Evolutionary conservation across 1,140 invertebrate genomes (phyloP).

Genomic region (Hermetia illucens): DNA sequence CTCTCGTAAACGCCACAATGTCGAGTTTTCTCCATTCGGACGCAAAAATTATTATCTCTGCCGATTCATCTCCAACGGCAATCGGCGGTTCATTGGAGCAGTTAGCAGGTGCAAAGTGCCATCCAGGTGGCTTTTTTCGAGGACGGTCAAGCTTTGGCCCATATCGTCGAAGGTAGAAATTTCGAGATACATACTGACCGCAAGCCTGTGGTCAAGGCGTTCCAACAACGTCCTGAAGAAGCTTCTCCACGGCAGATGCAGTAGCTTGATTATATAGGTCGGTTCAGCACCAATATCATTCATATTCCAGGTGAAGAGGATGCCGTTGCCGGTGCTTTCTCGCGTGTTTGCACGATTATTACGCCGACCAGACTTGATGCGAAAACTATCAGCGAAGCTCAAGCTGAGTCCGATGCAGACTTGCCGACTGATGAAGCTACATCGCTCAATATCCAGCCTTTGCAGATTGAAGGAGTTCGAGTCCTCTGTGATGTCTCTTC

Average conservation of each 20-base stretch:
- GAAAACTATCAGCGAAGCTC: background rate
- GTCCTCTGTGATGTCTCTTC: background rate
- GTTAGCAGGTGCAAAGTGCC: slow-evolving; percentile 4
- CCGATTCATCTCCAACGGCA: slow-evolving; percentile 13
- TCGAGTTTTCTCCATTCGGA: slow-evolving; percentile 3
- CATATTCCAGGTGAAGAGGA: slow-evolving; percentile 24
- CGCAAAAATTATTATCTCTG: slow-evolving; percentile 5
- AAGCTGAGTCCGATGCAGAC: background rate
- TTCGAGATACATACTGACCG: slow-evolving; percentile 29
- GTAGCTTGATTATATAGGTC: slow-evolving; percentile 20
- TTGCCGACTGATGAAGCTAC: background rate
- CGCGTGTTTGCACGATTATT: slow-evolving; percentile 12
- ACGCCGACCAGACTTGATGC: slow-evolving; percentile 8
- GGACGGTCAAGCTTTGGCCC: slow-evolving; percentile 19
- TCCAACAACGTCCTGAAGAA: slow-evolving; percentile 15
- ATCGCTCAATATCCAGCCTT: background rate
- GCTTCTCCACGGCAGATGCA: slow-evolving; percentile 16
- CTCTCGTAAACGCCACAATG: slow-evolving; percentile 8
- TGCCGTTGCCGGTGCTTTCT: slow-evolving; percentile 19
- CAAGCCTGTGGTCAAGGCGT: slow-evolving; percentile 20
- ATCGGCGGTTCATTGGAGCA: slow-evolving; percentile 15
- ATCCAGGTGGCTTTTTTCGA: slow-evolving; percentile 29
- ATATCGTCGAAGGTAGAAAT: slow-evolving; percentile 25
- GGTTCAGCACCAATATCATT: slow-evolving; percentile 22
- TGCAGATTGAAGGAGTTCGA: background rate